Percentiles rank a stretch among this genome's conserved stretches.
phyloP scores from a whole-genome alignment of 2,888 invertebrate species.

The Cryptocheilus praepositus region DNA sequence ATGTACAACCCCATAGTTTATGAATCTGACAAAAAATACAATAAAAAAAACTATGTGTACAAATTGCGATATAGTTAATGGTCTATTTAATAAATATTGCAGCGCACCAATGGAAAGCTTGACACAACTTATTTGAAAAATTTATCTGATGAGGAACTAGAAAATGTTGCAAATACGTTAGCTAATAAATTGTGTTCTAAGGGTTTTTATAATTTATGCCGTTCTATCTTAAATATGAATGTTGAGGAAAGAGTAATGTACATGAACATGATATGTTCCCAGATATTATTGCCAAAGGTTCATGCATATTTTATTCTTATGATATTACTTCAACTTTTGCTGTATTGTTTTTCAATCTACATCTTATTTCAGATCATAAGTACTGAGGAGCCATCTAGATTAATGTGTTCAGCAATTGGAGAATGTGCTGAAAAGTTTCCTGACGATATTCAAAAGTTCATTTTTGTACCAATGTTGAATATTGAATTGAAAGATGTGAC shows the following conservation, averaged over 20 bases:
- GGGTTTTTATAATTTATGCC: constrained; percentile 62
- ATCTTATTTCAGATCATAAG: constrained; percentile 49
- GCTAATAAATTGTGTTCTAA: constrained; percentile 48
- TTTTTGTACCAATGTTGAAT: constrained; percentile 60
- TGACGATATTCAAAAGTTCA: constrained; percentile 59
- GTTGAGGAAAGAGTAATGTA: constrained; percentile 56
- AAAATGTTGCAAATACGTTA: constrained; percentile 47
- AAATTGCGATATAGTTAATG: constrained; percentile 51
- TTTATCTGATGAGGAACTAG: constrained; percentile 52
- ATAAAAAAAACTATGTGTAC: no score
- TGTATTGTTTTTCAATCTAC: constrained; percentile 22
- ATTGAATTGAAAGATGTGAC: constrained; percentile 56
- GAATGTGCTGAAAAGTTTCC: constrained; percentile 60
- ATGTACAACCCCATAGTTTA: no score
- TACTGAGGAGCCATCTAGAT: constrained; percentile 53
- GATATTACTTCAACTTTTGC: no score
- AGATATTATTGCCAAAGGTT: constrained; percentile 63
- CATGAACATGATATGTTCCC: constrained; percentile 49
- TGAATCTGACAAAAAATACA: no score
- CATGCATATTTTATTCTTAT: constrained; percentile 3
- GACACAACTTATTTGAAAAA: constrained; percentile 51
- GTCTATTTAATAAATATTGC: constrained; percentile 56
- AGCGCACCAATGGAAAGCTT: constrained; percentile 49
- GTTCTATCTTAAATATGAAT: constrained; percentile 51
- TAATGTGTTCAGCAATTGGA: constrained; percentile 48